Evolutionary conservation across 1,140 invertebrate species (phyloP).

Genomic region (Lepidurus apus): DNA sequence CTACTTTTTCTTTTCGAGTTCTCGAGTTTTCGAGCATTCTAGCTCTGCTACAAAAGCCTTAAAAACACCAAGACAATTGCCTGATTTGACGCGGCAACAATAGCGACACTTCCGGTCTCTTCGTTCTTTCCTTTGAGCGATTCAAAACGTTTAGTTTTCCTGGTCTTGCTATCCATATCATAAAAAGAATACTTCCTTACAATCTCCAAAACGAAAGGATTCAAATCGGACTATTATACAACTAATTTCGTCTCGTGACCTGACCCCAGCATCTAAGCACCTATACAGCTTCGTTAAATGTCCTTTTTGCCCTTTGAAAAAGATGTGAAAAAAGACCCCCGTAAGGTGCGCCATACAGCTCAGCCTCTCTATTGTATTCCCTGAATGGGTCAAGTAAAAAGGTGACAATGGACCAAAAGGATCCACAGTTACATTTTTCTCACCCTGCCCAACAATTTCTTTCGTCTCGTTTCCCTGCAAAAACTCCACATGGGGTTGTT

Average conservation of each 20-base stretch:
- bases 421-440: conserved; percentile 16
- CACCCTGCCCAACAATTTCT: neutral
- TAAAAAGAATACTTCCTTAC: neutral
- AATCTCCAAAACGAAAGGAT: neutral
- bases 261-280: neutral
- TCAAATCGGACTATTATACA: conserved; percentile 10
- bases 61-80: neutral
- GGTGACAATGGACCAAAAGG: conserved; percentile 5
- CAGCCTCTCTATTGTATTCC: neutral
- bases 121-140: conserved; percentile 14
- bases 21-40: neutral
- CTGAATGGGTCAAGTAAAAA: neutral
- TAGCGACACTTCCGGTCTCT: neutral
- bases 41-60: neutral
- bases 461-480: neutral
- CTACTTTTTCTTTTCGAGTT: neutral
- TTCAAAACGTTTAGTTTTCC: neutral
- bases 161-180: neutral
- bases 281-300: neutral
- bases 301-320: neutral
- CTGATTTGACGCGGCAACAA: neutral
- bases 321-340: neutral
- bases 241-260: conserved; percentile 12
- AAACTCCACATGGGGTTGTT: conserved; percentile 21
- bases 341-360: conserved; percentile 18